Evolutionary conservation across 2,888 invertebrate genomes (phyloP).

Genomic region (Dorcus hopei): DNA sequence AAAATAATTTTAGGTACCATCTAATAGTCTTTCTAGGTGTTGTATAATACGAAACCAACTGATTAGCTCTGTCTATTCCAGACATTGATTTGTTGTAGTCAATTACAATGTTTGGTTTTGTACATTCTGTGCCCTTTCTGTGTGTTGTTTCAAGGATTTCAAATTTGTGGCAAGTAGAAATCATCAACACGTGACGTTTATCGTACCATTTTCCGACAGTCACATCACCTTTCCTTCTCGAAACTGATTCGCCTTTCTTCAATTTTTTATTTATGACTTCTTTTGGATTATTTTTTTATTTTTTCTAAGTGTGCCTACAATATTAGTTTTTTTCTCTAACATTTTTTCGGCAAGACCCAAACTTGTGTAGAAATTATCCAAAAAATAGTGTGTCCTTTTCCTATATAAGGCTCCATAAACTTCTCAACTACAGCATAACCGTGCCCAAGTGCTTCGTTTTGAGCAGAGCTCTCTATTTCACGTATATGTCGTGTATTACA

Average conservation of each 20-base stretch:
- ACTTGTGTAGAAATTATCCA: background rate
- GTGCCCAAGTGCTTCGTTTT: background rate
- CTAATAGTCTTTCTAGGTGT: background rate
- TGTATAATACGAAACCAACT: background rate
- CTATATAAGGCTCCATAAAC: background rate
- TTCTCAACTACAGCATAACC: background rate
- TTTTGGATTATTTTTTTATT: background rate
- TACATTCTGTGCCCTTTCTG: background rate
- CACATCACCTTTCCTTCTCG: background rate
- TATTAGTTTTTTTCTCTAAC: background rate
- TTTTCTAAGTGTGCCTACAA: background rate
- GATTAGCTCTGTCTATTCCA: background rate
- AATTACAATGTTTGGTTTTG: background rate
- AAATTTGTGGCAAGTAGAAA: background rate
- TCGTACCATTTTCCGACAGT: background rate
- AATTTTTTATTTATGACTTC: background rate
- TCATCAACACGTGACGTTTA: background rate
- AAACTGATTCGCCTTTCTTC: background rate
- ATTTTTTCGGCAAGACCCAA: background rate
- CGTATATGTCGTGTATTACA: too few relatives aligned
- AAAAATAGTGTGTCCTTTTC: background rate
- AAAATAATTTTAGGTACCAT: background rate
- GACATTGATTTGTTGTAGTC: background rate
- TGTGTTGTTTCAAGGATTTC: background rate
- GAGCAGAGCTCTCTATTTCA: too few relatives aligned